These are phyloP conservation scores for Stictocephala bisonia DNA, from an alignment of 2,888 invertebrate species.

Conservation along the genomic window DNA sequence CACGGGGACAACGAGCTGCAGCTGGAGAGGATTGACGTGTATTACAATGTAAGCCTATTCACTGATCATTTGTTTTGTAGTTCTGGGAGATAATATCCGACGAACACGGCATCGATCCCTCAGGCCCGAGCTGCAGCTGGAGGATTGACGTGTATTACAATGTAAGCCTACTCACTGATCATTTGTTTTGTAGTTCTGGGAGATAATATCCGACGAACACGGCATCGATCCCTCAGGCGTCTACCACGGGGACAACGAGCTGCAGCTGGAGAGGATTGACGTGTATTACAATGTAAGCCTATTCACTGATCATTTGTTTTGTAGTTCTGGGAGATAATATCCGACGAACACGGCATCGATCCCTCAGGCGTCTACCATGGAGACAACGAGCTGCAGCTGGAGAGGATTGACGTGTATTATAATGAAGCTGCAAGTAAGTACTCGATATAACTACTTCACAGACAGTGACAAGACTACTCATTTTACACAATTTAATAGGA, in stretches of 20 bases:
- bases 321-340: conserved; percentile 83
- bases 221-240: conserved; percentile 80
- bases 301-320: conserved; percentile 53
- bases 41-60: too few relatives aligned
- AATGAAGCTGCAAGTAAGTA: conserved; percentile 73
- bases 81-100: conserved; percentile 86
- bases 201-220: conserved; percentile 85
- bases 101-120: conserved; percentile 82
- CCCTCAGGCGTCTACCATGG: conserved; percentile 79
- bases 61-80: too few relatives aligned
- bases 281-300: conserved; percentile 88
- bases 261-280: conserved; percentile 81
- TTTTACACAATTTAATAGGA: too few relatives aligned
- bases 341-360: conserved; percentile 84
- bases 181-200: conserved; percentile 72
- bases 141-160: conserved; percentile 86
- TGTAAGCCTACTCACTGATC: too few relatives aligned
- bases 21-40: conserved; percentile 81
- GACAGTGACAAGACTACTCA: too few relatives aligned
- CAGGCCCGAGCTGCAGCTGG: conserved; percentile 80
- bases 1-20: conserved; percentile 80
- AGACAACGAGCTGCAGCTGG: conserved; percentile 78
- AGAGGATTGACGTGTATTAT: conserved; percentile 85
- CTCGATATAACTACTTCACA: too few relatives aligned
- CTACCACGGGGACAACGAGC: conserved; percentile 77